phyloP scores from a whole-genome alignment of 2,113 vertebrate genomes.

The Leucoraja erinaceus region DNA sequence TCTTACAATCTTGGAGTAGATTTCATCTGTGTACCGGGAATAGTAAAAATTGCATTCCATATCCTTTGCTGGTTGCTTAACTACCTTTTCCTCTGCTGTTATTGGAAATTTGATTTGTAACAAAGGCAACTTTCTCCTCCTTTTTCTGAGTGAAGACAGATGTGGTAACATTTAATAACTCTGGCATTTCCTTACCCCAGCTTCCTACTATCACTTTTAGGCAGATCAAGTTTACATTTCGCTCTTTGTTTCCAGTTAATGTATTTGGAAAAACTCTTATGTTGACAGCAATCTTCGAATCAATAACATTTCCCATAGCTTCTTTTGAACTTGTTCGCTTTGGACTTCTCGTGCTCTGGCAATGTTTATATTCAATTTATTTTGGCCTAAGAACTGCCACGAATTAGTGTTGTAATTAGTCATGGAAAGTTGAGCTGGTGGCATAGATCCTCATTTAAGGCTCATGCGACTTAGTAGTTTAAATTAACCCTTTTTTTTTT shows the following conservation, averaged over 20 bases:
- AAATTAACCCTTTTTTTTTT: conserved; percentile 14
- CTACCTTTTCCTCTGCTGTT: conserved; percentile 12
- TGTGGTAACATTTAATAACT: conserved; percentile 20
- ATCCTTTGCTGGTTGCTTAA: not conserved
- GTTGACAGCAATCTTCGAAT: not conserved
- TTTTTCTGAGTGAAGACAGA: conserved; percentile 23
- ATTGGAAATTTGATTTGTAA: conserved; percentile 20
- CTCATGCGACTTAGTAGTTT: not conserved
- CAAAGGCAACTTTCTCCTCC: not conserved
- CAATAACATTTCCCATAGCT: not conserved
- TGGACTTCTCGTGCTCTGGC: not conserved
- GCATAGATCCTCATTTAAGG: not conserved
- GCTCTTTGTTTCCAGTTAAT: not conserved
- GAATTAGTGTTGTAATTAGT: conserved; percentile 14
- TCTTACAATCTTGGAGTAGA: not conserved
- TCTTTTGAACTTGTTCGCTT: not conserved
- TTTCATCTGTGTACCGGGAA: not conserved
- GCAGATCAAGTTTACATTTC: not conserved
- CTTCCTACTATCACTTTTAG: not conserved
- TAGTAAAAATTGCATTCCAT: not conserved
- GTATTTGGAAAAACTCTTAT: not conserved
- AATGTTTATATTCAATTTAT: not conserved
- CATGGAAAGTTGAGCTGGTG: not conserved
- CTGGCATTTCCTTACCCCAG: conserved; percentile 26
- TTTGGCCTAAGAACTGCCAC: not conserved